Base-by-base conservation (phyloP, 2,113 vertebrate species). In the Lamprologus ornatipinnis region DNA sequence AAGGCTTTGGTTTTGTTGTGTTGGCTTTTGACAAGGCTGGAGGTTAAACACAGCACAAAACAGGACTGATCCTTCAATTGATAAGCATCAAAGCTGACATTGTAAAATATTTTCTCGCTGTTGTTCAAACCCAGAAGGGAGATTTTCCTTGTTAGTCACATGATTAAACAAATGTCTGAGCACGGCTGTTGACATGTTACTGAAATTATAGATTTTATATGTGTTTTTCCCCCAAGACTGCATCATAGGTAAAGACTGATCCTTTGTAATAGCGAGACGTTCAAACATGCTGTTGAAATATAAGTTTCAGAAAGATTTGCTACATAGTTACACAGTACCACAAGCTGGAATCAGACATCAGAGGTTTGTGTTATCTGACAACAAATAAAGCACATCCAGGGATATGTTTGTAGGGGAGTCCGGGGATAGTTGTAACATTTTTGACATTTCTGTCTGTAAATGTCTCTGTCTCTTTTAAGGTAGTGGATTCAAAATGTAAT, bases 1-100 rank as follows among this genome's bases (percentile, higher is more conserved):
- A 80, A 80, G 40, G 6, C 45, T 23, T 2, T 14, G 65, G 23
- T 35, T 79, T 35, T 13, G 42, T 81, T 54, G 80, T 57, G 75
- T 78, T 81, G 26, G 81, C 70, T 85, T 87, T 80, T 87, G 47
- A 88, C n/a, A 51, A 35, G 73, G 85, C 33, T 89, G 91, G 86
- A 94, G 93, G 90, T 94, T 89, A 93, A 94, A 92, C 91, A 94
- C 19, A 75, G 17, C 57, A 45, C 33, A 42, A 9, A 60, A 47
- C 86, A 51, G 17, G 3, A 54, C 23, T 6, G 21, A 87, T 86
- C 17, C 55, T 37, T 65, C 31, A 83, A n/a, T 14, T 17, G 31
- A 35, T 4, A 9, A 87, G 5, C 35, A 19, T 57, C 23, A n/a
- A 45, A 49, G 33, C 4, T 57, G 42, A 70, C 19, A 26, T 85